Evolutionary conservation across 2,797 vertebrate species (phyloP).

Genomic region (Pygocentrus nattereri): DNA sequence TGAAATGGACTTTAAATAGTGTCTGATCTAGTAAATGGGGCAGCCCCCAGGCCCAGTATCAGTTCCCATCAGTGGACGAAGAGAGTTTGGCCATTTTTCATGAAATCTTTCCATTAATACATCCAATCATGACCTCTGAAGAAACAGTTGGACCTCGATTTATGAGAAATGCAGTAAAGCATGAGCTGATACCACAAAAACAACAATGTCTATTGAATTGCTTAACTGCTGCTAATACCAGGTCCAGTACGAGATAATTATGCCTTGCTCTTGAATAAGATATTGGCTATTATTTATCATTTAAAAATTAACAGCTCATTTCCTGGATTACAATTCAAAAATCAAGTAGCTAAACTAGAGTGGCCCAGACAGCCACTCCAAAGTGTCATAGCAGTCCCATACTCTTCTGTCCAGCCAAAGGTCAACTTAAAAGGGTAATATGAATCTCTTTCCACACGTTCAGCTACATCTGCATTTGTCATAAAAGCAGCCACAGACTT

Average conservation of each 20-base stretch:
- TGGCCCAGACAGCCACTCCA: not conserved
- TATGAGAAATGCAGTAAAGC: not conserved
- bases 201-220: not conserved
- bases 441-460: constrained; percentile 7
- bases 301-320: not conserved
- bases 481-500: constrained; percentile 2
- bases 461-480: constrained; percentile 11
- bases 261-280: not conserved
- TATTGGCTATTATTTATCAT: not conserved
- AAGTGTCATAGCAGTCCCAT: not conserved
- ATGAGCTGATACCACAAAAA: not conserved
- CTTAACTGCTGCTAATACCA: not conserved
- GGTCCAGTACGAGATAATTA: not conserved
- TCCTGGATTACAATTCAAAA: not conserved
- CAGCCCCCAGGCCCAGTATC: constrained; percentile 16
- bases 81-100: constrained; percentile 22
- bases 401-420: not conserved
- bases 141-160: not conserved
- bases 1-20: constrained; percentile 76
- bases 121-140: not conserved
- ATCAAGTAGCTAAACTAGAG: not conserved
- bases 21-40: constrained; percentile 42
- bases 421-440: constrained; percentile 13
- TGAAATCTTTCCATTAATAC: constrained; percentile 20
- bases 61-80: constrained; percentile 37